Evolutionary conservation across 2,113 vertebrate genomes (phyloP).

Genomic region (Xiphophorus maculatus): DNA sequence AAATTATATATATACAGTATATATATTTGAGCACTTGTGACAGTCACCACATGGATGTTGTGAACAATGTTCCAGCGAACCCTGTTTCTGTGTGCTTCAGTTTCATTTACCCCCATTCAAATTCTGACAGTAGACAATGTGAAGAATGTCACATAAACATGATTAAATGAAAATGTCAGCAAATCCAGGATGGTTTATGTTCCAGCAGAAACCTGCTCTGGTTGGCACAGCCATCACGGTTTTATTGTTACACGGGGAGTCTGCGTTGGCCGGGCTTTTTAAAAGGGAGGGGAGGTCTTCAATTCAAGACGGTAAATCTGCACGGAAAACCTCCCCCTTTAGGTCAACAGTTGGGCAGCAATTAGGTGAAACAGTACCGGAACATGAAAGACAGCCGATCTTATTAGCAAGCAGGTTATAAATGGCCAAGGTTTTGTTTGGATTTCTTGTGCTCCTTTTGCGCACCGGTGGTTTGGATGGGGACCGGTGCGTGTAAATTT

Average conservation of each 20-base stretch:
- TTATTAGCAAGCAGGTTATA: background rate
- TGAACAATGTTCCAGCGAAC: slow-evolving; percentile 9
- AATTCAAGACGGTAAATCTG: slow-evolving; percentile 55
- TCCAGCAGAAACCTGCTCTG: slow-evolving; percentile 36
- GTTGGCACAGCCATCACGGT: slow-evolving; percentile 38
- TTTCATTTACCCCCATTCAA: slow-evolving; percentile 37
- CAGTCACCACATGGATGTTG: background rate
- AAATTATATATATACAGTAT: too few species aligned
- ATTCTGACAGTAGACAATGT: slow-evolving; percentile 30
- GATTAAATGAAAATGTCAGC: slow-evolving; percentile 57
- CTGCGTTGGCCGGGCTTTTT: slow-evolving; percentile 13
- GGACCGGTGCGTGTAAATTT: slow-evolving; percentile 37
- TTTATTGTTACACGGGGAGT: slow-evolving; percentile 56
- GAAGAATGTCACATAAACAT: slow-evolving; percentile 60
- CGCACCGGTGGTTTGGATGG: slow-evolving; percentile 32
- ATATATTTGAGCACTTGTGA: too few species aligned
- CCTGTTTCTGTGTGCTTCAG: slow-evolving; percentile 1
- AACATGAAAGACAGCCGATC: background rate
- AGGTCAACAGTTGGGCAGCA: slow-evolving; percentile 42
- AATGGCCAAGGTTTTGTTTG: slow-evolving; percentile 3
- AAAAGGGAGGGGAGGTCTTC: slow-evolving; percentile 25
- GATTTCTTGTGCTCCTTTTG: slow-evolving; percentile 27
- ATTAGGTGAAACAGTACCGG: slow-evolving; percentile 19
- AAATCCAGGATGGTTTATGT: slow-evolving; percentile 51
- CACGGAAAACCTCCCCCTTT: slow-evolving; percentile 8